phyloP scores from a whole-genome alignment of 2,113 vertebrate genomes.

The Lontra canadensis region DNA sequence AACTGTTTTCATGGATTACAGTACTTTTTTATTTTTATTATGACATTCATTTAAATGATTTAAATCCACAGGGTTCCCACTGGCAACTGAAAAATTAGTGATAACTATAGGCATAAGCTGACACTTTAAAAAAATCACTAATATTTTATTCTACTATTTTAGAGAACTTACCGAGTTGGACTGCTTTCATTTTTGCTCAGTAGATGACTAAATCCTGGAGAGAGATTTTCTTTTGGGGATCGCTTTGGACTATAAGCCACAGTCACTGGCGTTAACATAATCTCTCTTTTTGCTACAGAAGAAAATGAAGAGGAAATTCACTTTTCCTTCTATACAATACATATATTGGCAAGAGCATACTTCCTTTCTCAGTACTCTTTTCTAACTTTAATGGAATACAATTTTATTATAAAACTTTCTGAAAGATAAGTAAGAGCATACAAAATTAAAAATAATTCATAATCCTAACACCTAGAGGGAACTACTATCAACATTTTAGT shows the following conservation, averaged over 20 bases:
- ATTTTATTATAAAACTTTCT: background rate
- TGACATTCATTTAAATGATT: background rate
- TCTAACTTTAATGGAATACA: constrained; percentile 12
- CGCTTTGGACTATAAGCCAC: constrained; percentile 96
- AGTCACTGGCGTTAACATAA: constrained; percentile 89
- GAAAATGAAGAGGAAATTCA: constrained; percentile 60
- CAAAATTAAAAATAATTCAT: background rate
- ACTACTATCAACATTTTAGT: background rate
- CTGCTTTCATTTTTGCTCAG: constrained; percentile 88
- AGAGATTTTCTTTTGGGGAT: constrained; percentile 96
- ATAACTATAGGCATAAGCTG: background rate
- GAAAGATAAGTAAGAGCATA: background rate
- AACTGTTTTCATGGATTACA: background rate
- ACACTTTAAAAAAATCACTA: background rate
- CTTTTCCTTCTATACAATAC: background rate
- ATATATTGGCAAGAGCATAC: background rate
- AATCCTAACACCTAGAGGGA: background rate
- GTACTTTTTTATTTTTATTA: background rate
- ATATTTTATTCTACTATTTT: background rate
- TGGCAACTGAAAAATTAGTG: constrained; percentile 1
- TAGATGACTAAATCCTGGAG: constrained; percentile 93
- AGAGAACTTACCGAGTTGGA: constrained; percentile 84
- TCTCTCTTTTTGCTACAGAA: constrained; percentile 92
- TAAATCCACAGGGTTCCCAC: background rate
- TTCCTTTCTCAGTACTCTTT: background rate